Evolutionary conservation across 2,797 vertebrate species (phyloP).

Genomic region (Eremophila alpestris): DNA sequence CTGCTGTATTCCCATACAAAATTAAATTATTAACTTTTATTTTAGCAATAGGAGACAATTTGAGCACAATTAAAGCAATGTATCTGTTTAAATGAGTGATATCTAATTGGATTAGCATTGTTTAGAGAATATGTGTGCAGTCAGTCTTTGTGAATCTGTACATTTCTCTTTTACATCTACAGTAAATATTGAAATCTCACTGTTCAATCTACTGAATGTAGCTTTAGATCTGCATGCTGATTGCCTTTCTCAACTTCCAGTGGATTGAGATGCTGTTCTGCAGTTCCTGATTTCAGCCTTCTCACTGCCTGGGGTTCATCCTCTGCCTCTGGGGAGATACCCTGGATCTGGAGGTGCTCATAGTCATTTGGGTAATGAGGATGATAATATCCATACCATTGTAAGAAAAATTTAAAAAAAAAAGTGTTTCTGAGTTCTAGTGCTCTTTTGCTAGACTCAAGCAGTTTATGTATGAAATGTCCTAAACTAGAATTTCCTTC

Average conservation of each 20-base stretch:
- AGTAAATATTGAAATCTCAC: neutral
- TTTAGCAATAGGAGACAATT: slow-evolving; percentile 23
- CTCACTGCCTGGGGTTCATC: accelerated
- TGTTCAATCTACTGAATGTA: neutral
- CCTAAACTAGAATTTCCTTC: neutral
- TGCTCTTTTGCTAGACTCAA: neutral
- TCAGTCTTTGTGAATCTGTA: neutral
- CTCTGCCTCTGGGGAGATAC: neutral
- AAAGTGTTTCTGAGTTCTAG: neutral
- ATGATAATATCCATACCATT: accelerated
- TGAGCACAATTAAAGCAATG: neutral
- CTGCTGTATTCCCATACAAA: neutral
- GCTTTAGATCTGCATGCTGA: neutral
- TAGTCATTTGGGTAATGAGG: neutral
- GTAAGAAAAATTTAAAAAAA: neutral
- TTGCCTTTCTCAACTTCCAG: neutral
- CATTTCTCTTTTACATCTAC: neutral
- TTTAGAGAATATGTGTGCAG: neutral
- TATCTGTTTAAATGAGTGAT: slow-evolving; percentile 29
- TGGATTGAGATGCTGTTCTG: neutral
- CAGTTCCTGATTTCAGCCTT: neutral
- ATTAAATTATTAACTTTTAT: slow-evolving; percentile 20
- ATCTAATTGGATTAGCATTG: slow-evolving; percentile 5
- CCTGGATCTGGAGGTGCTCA: neutral
- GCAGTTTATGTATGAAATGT: neutral